Evolutionary conservation across 2,888 invertebrate species (phyloP).

Genomic region (Calameuta idolon): DNA sequence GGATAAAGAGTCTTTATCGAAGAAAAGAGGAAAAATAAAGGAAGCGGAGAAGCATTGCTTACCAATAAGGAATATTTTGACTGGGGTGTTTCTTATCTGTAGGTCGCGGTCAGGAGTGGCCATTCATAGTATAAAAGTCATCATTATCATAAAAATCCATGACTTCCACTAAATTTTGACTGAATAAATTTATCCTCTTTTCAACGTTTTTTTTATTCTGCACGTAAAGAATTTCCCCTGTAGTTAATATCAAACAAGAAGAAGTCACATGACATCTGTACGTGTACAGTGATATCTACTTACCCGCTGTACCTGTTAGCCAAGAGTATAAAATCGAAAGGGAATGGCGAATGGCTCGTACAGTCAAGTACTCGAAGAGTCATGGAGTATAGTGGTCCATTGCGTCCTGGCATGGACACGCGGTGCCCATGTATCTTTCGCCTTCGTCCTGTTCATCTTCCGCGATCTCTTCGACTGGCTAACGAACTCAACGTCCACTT

Average conservation of each 20-base stretch:
- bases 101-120: background rate
- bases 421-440: slow-evolving; percentile 54
- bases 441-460: slow-evolving; percentile 55
- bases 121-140: background rate
- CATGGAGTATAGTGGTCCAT: background rate
- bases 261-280: background rate
- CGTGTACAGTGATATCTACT: background rate
- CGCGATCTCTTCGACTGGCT: slow-evolving; percentile 53
- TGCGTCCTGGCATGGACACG: slow-evolving; percentile 47
- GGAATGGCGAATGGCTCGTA: background rate
- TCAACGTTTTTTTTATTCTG: background rate
- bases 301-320: background rate
- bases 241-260: background rate
- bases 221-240: background rate
- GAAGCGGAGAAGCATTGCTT: background rate
- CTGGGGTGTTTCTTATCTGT: background rate
- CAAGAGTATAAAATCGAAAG: background rate
- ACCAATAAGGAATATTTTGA: background rate
- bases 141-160: background rate
- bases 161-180: background rate
- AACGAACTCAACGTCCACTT: slow-evolving; percentile 62
- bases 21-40: background rate
- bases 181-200: background rate
- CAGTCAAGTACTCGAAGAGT: background rate
- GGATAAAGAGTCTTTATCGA: background rate